Percentiles rank a stretch among this genome's conserved stretches.
phyloP scores from a whole-genome alignment of 2,797 vertebrate species.

The Falco naumanni region DNA sequence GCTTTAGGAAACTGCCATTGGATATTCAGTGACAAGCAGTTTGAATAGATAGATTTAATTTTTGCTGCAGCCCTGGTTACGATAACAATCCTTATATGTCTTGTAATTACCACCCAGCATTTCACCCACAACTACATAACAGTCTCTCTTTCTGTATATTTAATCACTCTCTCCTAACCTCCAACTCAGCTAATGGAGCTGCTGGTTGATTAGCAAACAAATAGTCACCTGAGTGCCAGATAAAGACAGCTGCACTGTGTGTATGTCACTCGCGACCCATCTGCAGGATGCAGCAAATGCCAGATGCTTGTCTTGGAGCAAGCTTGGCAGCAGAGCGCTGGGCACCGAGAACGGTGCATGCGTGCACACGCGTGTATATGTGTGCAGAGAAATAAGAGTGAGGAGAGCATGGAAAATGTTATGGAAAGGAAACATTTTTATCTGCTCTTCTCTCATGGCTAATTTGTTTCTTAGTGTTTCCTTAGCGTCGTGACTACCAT shows the following conservation, averaged over 20 bases:
- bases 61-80: conserved; percentile 19
- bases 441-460: background rate
- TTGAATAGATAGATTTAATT: conserved; percentile 63
- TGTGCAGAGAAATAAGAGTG: background rate
- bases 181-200: conserved; percentile 1
- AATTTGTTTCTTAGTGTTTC: background rate
- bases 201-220: conserved; percentile 42
- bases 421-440: background rate
- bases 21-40: conserved; percentile 45
- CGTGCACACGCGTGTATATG: accelerated
- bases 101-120: conserved; percentile 21
- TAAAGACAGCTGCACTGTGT: conserved; percentile 16
- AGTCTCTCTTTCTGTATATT: conserved; percentile 17
- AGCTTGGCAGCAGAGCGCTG: background rate
- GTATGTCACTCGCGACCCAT: conserved; percentile 14
- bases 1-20: conserved; percentile 11
- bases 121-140: background rate
- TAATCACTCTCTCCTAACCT: conserved; percentile 13
- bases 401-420: background rate
- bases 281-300: conserved; percentile 20
- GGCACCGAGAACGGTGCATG: background rate
- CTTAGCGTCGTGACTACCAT: background rate
- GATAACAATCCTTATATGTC: conserved; percentile 29
- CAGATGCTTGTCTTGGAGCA: conserved; percentile 35
- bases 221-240: conserved; percentile 50